phyloP scores from a whole-genome alignment of 2,888 invertebrate species.

The Dynastes maya region DNA sequence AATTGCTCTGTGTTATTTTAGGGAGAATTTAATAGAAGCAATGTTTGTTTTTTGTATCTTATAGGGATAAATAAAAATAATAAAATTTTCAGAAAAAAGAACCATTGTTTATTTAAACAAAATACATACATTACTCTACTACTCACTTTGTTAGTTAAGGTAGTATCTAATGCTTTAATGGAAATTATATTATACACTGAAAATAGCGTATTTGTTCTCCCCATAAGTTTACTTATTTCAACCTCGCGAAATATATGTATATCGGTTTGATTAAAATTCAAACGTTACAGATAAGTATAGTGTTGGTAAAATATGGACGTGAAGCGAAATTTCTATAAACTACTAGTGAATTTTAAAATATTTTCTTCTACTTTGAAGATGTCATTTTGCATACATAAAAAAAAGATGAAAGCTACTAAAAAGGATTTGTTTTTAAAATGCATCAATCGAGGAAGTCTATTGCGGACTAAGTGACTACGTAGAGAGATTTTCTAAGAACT shows the following conservation, averaged over 20 bases:
- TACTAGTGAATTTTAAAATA: no score
- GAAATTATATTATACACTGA: constrained; percentile 29
- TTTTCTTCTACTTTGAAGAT: no score
- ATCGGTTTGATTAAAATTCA: no score
- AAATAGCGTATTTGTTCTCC: constrained; percentile 28
- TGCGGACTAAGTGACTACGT: no score
- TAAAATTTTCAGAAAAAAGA: constrained; percentile 73
- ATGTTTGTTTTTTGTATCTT: constrained; percentile 79
- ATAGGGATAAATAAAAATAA: constrained; percentile 73
- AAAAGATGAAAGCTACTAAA: no score
- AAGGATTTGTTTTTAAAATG: no score
- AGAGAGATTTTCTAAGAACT: no score
- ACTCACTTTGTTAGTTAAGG: constrained; percentile 30
- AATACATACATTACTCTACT: constrained; percentile 2
- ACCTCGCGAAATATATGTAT: not conserved
- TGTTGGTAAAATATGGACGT: no score
- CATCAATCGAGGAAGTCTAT: no score
- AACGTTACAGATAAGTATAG: no score
- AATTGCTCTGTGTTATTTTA: constrained; percentile 74
- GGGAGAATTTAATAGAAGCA: constrained; percentile 71
- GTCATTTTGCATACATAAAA: no score
- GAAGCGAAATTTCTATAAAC: no score
- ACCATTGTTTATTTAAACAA: constrained; percentile 33
- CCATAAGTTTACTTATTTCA: constrained; percentile 10
- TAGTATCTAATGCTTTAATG: constrained; percentile 32